phyloP scores from a whole-genome alignment of 2,113 vertebrate genomes.

The Onychostruthus taczanowskii region DNA sequence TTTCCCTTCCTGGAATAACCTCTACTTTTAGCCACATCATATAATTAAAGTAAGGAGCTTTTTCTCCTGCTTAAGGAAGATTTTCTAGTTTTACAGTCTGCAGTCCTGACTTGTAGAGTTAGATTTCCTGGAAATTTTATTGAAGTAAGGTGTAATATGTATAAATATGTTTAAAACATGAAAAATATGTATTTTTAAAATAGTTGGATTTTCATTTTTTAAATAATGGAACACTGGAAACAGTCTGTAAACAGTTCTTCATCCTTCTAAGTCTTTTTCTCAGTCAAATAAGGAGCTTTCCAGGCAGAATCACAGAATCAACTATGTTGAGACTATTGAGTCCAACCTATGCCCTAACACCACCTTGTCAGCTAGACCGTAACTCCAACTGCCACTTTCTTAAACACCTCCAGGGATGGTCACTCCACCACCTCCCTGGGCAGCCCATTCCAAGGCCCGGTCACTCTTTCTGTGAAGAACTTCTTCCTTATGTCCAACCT shows the following conservation, averaged over 20 bases:
- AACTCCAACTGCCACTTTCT: accelerated
- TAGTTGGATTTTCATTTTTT: background rate
- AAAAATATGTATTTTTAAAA: background rate
- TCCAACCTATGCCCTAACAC: background rate
- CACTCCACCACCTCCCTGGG: background rate
- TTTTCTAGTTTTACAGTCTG: background rate
- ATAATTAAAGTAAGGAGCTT: background rate
- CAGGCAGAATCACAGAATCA: background rate
- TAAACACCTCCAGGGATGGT: accelerated
- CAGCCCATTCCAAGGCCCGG: background rate
- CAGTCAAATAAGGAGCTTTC: background rate
- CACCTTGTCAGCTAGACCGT: background rate
- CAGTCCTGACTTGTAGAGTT: background rate
- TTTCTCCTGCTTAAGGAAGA: background rate
- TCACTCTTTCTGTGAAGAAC: background rate
- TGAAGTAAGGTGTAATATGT: background rate
- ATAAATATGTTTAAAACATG: background rate
- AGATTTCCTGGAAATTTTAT: background rate
- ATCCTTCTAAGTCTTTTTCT: background rate
- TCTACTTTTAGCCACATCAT: background rate
- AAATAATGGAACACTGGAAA: background rate
- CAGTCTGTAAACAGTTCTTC: background rate
- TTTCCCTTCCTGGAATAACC: background rate
- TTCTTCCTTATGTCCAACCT: background rate
- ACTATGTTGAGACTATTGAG: background rate